Percentiles rank a stretch among this genome's conserved stretches.
phyloP scores from a whole-genome alignment of 1,140 invertebrate species.

The Lordiphosa collinella region DNA sequence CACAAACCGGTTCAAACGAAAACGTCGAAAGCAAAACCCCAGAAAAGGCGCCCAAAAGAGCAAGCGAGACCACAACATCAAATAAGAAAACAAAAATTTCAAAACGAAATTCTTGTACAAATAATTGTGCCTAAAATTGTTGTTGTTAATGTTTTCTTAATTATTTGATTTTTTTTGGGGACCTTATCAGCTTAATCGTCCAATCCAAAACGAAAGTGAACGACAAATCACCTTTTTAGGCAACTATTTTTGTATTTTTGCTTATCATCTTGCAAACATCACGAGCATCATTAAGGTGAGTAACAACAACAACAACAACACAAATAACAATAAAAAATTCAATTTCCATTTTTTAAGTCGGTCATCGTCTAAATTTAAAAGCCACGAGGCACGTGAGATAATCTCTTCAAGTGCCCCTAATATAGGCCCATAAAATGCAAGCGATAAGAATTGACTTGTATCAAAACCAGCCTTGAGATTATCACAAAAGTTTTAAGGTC shows the following conservation, averaged over 20 bases:
- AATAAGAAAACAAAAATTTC: slow-evolving; percentile 24
- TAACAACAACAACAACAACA: too few relatives aligned
- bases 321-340: neutral
- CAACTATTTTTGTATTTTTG: neutral
- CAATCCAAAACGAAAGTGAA: slow-evolving; percentile 58
- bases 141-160: slow-evolving; percentile 29
- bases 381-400: slow-evolving; percentile 15
- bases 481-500: neutral
- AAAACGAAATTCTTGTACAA: slow-evolving; percentile 11
- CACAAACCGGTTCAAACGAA: slow-evolving; percentile 60
- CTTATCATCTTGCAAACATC: slow-evolving; percentile 8
- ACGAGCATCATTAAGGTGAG: slow-evolving; percentile 5
- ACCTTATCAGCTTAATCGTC: slow-evolving; percentile 42
- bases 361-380: slow-evolving; percentile 16
- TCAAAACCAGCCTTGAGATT: slow-evolving; percentile 10
- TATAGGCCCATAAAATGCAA: neutral
- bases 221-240: slow-evolving; percentile 37
- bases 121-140: neutral
- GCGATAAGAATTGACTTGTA: slow-evolving; percentile 13
- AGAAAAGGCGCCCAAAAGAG: slow-evolving; percentile 25
- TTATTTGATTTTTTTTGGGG: slow-evolving; percentile 24
- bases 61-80: slow-evolving; percentile 22
- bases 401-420: neutral
- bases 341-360: neutral
- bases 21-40: slow-evolving; percentile 13